Base-by-base conservation (phyloP, 2,113 vertebrate genomes). In the Mixornis gularis region DNA sequence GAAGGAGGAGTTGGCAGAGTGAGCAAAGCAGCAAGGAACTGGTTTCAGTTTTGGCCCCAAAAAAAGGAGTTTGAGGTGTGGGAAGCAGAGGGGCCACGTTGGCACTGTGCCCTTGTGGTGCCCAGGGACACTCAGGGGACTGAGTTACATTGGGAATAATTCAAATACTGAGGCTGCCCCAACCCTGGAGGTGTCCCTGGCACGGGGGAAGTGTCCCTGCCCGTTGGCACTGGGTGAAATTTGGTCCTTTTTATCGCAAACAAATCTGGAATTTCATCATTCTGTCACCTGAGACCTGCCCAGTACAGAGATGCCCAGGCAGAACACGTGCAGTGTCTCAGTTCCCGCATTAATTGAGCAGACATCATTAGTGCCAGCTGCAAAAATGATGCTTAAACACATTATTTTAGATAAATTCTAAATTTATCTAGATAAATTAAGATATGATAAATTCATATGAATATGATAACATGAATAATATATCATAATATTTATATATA, bases 1-100 rank as follows among this genome's bases (percentile, higher is more conserved):
- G 90, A 96, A 95, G 87, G 87, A 88, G 92, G 86, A 96, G 90
- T 60, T 91, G 85, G 77, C 84, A 81, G 69, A 40, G 27, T 12
- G 72, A 51, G 84, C 27, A 2, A 12, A 8, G 84, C 94, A 62
- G 78, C 74, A 27, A 29, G 56, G 64, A 55, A 12, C 16, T 58
- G 46, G 12, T 70, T 58, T 62, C 56, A 1, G 3, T 91, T 87
- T 82, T 21, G 14, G 53, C 44, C 55, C 49, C 4, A 0, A 18
- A 58, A 55, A 32, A 53, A 38, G 62, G n/a, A 17, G 1, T 20
- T 76, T 17, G 30, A 26, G 71, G 6, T 26, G 41, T 21, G 41
- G 41, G 48, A 13, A 41, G 87, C 36, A 5, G 40, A 14, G 40
- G 13, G 60, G 51, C 40, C 24, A 0, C 0, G 2, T 27, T 46